Conservation (phyloP, 2,888 invertebrate genomes). For the Malthinus flaveolus region DNA sequence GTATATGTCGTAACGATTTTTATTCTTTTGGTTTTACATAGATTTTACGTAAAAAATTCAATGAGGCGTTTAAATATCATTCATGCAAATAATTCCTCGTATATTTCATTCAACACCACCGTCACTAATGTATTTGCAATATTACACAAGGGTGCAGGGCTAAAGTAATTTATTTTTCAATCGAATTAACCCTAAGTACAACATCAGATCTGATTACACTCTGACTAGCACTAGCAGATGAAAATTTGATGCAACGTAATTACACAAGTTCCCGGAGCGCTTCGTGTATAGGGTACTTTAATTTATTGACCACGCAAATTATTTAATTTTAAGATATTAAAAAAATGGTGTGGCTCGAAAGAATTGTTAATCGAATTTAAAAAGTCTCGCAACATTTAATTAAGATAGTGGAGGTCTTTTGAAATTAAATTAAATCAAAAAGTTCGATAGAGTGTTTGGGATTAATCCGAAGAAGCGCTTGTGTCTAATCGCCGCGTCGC, state of each 20-base stretch:
- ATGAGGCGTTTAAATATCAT: constrained; percentile 10
- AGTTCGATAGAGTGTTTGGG: constrained; percentile 46
- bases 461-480: constrained; percentile 40
- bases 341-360: background rate
- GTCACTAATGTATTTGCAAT: constrained; percentile 27
- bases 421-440: constrained; percentile 46
- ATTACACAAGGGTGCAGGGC: constrained; percentile 22
- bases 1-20: background rate
- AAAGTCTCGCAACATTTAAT: constrained; percentile 39
- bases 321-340: background rate
- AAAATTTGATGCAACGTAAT: constrained; percentile 27
- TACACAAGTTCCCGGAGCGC: constrained; percentile 19
- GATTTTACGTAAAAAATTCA: background rate
- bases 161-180: constrained; percentile 37
- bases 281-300: constrained; percentile 6
- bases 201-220: constrained; percentile 30
- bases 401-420: constrained; percentile 37
- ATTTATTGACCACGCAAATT: constrained; percentile 7
- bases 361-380: constrained; percentile 14
- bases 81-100: constrained; percentile 21
- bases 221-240: constrained; percentile 23
- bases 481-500: constrained; percentile 30
- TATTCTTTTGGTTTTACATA: background rate
- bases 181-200: constrained; percentile 36
- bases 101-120: constrained; percentile 13